phyloP scores from a whole-genome alignment of 2,797 vertebrate species.

The Prunella strophiata region DNA sequence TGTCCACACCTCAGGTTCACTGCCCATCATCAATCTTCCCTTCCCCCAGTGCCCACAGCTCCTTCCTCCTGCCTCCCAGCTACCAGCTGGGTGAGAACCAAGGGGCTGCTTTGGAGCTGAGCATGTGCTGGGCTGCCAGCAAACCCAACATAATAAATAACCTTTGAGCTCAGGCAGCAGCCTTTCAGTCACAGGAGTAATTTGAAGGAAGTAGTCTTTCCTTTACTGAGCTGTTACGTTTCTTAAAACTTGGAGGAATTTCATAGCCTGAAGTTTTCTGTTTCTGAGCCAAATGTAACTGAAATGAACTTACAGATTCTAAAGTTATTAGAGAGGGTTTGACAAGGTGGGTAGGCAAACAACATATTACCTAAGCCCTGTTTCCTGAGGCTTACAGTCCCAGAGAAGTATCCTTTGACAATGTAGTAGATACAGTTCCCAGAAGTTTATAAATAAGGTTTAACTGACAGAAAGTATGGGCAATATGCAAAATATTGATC shows the following conservation, averaged over 20 bases:
- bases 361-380: neutral
- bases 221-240: neutral
- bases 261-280: neutral
- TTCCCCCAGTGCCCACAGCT: neutral
- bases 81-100: conserved; percentile 11
- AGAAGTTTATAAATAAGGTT: neutral
- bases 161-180: conserved; percentile 18
- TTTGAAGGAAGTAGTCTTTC: neutral
- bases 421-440: neutral
- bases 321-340: neutral
- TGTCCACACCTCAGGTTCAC: neutral
- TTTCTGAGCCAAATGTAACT: neutral
- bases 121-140: conserved; percentile 4
- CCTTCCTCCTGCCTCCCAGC: neutral
- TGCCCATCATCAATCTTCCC: neutral
- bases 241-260: neutral
- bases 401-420: neutral
- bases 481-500: neutral
- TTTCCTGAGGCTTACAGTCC: neutral
- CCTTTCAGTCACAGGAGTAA: neutral
- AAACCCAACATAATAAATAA: conserved; percentile 34
- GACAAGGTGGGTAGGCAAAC: neutral
- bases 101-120: conserved; percentile 5
- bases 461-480: neutral
- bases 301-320: neutral